A percentile compares a stretch with the other conserved stretches of the same genome.
These are phyloP conservation scores for Apocheima hispidaria DNA, from an alignment of 2,888 invertebrate species.

Conservation along the genomic window DNA sequence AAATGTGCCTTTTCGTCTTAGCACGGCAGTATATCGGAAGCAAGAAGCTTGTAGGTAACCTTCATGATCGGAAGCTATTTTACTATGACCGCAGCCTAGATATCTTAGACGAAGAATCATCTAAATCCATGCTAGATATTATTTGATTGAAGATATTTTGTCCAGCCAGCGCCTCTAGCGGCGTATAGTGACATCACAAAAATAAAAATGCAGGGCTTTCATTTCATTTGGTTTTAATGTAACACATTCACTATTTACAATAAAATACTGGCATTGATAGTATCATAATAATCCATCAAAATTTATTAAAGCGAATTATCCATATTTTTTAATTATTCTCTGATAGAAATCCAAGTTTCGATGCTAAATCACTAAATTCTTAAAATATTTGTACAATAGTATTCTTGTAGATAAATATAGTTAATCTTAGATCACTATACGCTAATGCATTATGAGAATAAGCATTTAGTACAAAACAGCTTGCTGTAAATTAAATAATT, in stretches of 20 bases:
- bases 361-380: constrained; percentile 59
- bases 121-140: no score
- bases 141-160: no score
- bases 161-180: constrained; percentile 5
- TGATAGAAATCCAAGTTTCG: constrained; percentile 45
- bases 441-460: constrained; percentile 47
- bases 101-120: no score
- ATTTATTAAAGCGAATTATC: constrained; percentile 51
- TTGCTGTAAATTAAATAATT: constrained; percentile 2
- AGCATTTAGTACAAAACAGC: constrained; percentile 55
- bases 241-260: constrained; percentile 83
- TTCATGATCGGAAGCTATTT: no score
- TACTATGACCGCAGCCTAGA: no score
- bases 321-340: constrained; percentile 30
- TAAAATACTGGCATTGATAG: constrained; percentile 84
- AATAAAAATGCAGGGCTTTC: constrained; percentile 60
- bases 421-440: constrained; percentile 48
- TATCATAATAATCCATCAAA: constrained; percentile 60
- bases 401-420: constrained; percentile 51
- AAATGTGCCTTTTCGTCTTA: no score
- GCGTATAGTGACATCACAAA: constrained; percentile 3
- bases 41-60: no score
- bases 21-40: no score
- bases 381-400: constrained; percentile 69
- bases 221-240: constrained; percentile 78